A percentile compares a stretch with the other conserved stretches of the same genome.
Conservation (phyloP, 2,797 vertebrate genomes). For the Gymnodraco acuticeps region DNA sequence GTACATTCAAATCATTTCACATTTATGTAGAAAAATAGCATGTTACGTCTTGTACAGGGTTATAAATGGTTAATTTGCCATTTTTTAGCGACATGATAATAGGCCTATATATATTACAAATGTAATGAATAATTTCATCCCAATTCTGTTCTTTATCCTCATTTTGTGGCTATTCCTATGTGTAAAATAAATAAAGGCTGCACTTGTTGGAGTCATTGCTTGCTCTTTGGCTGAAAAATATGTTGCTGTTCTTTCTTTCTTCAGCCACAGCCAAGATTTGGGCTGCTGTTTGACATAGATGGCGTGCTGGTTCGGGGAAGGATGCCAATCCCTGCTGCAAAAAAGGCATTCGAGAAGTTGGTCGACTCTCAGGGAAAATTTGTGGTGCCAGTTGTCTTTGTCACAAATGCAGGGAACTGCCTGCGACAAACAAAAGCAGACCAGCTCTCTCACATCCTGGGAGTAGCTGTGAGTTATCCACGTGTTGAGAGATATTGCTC, state of each 20-base stretch:
- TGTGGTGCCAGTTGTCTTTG: slow-evolving; percentile 92
- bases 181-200: neutral
- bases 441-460: slow-evolving; percentile 91
- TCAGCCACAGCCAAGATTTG: slow-evolving; percentile 86
- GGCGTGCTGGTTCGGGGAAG: slow-evolving; percentile 92
- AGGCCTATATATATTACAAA: too few species aligned
- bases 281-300: slow-evolving; percentile 93
- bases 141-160: neutral
- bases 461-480: slow-evolving; percentile 88
- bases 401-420: slow-evolving; percentile 95
- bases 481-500: neutral
- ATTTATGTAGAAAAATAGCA: neutral
- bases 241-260: neutral
- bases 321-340: slow-evolving; percentile 91
- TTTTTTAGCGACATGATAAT: neutral
- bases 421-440: slow-evolving; percentile 92
- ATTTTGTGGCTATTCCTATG: neutral
- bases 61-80: neutral
- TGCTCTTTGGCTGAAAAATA: neutral
- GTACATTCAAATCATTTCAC: neutral
- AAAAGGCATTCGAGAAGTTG: slow-evolving; percentile 89
- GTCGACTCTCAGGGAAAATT: slow-evolving; percentile 90
- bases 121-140: neutral
- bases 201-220: too few species aligned
- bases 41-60: neutral